Conservation (phyloP, 1,140 invertebrate species). For the Aradophagus sp. region DNA sequence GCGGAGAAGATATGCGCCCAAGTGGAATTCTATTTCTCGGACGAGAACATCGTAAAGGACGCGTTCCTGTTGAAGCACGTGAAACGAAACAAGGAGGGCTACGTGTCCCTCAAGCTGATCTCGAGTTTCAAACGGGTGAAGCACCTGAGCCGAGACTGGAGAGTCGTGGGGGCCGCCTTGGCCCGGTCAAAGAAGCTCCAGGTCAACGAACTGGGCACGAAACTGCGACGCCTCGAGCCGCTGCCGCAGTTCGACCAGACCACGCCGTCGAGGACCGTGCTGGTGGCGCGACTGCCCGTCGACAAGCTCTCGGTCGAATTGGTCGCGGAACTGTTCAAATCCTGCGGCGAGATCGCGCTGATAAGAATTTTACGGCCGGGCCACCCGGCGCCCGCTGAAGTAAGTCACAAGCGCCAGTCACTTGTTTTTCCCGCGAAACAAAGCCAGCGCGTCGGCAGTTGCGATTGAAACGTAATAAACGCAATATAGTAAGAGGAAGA, state of each 20-base stretch:
- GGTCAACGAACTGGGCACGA: slow-evolving; percentile 93
- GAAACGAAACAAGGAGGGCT: slow-evolving; percentile 94
- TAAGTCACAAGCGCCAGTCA: slow-evolving; percentile 31
- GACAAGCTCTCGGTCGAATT: slow-evolving; percentile 90
- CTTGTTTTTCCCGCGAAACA: no score
- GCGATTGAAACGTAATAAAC: no score
- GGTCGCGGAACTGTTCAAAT: slow-evolving; percentile 89
- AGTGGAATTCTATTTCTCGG: slow-evolving; percentile 95
- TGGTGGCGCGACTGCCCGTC: slow-evolving; percentile 89
- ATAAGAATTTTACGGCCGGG: slow-evolving; percentile 90
- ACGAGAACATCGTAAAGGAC: slow-evolving; percentile 95
- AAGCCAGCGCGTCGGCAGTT: no score
- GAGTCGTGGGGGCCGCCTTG: slow-evolving; percentile 89
- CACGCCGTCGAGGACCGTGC: slow-evolving; percentile 89
- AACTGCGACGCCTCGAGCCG: slow-evolving; percentile 88
- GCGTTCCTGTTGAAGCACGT: slow-evolving; percentile 96
- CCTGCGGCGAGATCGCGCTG: slow-evolving; percentile 90
- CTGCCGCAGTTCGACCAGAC: slow-evolving; percentile 93
- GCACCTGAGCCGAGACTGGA: slow-evolving; percentile 94
- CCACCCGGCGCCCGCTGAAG: slow-evolving; percentile 89
- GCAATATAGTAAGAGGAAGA: no score
- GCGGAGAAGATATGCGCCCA: slow-evolving; percentile 86
- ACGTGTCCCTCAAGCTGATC: slow-evolving; percentile 94
- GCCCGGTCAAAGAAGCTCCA: slow-evolving; percentile 86
- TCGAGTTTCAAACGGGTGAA: slow-evolving; percentile 95